Conservation (phyloP, 2,888 invertebrate genomes). For the Priocnemis perturbator region DNA sequence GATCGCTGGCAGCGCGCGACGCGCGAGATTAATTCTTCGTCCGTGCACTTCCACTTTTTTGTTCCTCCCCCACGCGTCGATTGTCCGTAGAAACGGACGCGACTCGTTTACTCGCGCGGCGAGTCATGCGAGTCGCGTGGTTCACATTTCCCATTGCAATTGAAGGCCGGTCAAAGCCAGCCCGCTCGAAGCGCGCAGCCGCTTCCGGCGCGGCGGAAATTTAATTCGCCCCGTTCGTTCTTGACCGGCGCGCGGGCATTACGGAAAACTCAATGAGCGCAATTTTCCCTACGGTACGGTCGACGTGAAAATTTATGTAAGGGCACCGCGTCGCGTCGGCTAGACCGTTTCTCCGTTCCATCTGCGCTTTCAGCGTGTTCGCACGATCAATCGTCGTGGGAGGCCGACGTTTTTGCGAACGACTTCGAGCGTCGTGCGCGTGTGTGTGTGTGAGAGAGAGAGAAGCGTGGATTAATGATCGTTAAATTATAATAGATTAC, state of each 20-base stretch:
- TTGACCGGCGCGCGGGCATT: conserved; percentile 56
- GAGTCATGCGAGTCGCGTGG: conserved; percentile 44
- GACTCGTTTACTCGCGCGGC: conserved; percentile 49
- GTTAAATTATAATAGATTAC: too few species aligned
- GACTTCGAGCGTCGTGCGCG: background rate
- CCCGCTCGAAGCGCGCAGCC: background rate
- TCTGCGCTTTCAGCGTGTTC: conserved; percentile 10
- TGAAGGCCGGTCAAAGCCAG: conserved; percentile 64
- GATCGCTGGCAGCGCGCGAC: background rate
- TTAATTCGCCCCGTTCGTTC: conserved; percentile 57
- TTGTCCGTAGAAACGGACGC: conserved; percentile 49
- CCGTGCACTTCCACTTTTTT: background rate
- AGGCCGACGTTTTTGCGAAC: background rate
- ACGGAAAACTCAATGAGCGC: conserved; percentile 55
- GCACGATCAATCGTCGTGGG: too few species aligned
- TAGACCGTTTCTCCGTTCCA: too few species aligned
- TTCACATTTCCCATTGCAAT: conserved; percentile 65
- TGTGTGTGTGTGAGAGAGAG: too few species aligned
- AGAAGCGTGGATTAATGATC: too few species aligned
- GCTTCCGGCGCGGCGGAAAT: conserved; percentile 59
- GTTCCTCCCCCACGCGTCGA: conserved; percentile 2
- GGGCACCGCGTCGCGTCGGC: background rate
- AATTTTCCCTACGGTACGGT: conserved; percentile 29
- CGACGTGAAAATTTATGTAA: background rate
- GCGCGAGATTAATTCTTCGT: conserved; percentile 1